phyloP scores from a whole-genome alignment of 1,140 invertebrate species.

The Neuroterus valhalla region DNA sequence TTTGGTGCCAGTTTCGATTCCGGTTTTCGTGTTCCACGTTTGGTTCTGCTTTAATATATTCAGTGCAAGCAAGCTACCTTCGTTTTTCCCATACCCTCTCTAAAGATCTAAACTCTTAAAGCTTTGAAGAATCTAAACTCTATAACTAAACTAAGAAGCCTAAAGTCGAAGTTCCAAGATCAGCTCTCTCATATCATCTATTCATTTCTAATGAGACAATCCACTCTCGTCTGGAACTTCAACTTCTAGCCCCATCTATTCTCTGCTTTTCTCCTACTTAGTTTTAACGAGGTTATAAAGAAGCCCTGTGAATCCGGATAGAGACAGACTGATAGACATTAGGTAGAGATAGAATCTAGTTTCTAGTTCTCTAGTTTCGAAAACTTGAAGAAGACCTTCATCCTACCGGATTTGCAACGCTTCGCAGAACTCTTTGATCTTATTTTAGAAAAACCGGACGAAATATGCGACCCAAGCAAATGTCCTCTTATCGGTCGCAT shows the following conservation, averaged over 20 bases:
- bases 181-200: not conserved
- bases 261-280: not conserved
- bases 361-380: slow-evolving; percentile 4
- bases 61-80: slow-evolving; percentile 1
- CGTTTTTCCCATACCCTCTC: not conserved
- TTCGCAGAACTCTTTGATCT: slow-evolving; percentile 25
- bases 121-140: too few relatives aligned
- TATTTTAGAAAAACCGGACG: slow-evolving; percentile 20
- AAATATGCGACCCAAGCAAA: slow-evolving; percentile 27
- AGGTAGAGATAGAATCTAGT: slow-evolving; percentile 17
- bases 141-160: too few relatives aligned
- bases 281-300: slow-evolving; percentile 24
- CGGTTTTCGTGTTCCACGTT: slow-evolving; percentile 25
- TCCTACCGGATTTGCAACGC: slow-evolving; percentile 1
- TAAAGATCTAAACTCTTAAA: too few relatives aligned
- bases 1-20: slow-evolving; percentile 25
- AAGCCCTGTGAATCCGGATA: not conserved
- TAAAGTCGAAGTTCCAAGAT: not conserved
- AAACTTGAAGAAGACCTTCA: slow-evolving; percentile 5
- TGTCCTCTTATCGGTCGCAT: slow-evolving; percentile 29
- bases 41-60: slow-evolving; percentile 25
- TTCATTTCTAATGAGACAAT: not conserved
- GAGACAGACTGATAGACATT: too few relatives aligned
- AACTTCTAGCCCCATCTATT: slow-evolving; percentile 24
- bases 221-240: not conserved